These are phyloP conservation scores for Vesta saturnalis DNA, from an alignment of 2,888 invertebrate species.

Conservation along the genomic window DNA sequence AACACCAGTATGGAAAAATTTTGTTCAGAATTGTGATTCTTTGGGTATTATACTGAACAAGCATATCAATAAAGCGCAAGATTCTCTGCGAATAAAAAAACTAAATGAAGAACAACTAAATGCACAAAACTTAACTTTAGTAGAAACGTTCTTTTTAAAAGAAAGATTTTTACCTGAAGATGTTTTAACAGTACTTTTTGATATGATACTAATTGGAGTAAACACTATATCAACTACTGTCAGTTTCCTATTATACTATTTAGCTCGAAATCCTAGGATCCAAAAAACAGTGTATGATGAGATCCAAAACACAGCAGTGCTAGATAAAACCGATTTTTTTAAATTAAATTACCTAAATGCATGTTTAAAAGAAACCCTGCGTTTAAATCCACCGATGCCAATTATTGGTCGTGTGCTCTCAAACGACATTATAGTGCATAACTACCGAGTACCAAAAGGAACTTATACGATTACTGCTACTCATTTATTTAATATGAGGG, in stretches of 20 bases:
- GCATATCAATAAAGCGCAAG: slow-evolving; percentile 64
- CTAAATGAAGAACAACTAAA: slow-evolving; percentile 40
- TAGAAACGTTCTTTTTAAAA: slow-evolving; percentile 67
- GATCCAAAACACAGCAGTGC: slow-evolving; percentile 57
- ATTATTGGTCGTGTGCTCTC: slow-evolving; percentile 69
- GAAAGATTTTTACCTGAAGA: slow-evolving; percentile 69
- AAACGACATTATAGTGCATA: slow-evolving; percentile 69
- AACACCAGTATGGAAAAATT: slow-evolving; percentile 68
- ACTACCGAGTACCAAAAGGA: slow-evolving; percentile 68
- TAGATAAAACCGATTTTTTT: slow-evolving; percentile 49
- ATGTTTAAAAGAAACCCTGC: slow-evolving; percentile 71
- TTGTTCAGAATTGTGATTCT: slow-evolving; percentile 69
- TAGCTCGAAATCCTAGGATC: slow-evolving; percentile 71
- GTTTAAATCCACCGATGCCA: slow-evolving; percentile 73
- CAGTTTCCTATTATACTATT: slow-evolving; percentile 72
- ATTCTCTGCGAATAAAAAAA: slow-evolving; percentile 54
- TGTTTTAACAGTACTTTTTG: slow-evolving; percentile 70
- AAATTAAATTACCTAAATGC: slow-evolving; percentile 69
- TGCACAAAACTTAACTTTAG: slow-evolving; percentile 59
- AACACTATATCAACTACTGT: slow-evolving; percentile 71
- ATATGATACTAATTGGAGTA: slow-evolving; percentile 73
- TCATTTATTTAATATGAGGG: slow-evolving; percentile 69
- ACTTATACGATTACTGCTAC: slow-evolving; percentile 74
- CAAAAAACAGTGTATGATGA: slow-evolving; percentile 73
- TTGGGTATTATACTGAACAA: slow-evolving; percentile 72